phyloP scores from a whole-genome alignment of 2,888 invertebrate genomes.

The Rotaria socialis region DNA sequence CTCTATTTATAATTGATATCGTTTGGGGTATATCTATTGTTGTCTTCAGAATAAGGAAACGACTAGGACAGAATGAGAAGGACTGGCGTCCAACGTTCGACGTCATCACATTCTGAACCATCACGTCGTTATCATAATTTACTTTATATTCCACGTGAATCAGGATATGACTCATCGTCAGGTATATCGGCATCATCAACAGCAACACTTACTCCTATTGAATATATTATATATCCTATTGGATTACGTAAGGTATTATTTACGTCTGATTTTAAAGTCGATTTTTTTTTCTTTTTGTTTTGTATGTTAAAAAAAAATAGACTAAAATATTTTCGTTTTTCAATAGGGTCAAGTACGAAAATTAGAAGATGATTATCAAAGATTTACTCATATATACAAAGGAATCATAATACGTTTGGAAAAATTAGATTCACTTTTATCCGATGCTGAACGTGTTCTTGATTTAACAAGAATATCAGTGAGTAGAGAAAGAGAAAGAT shows the following conservation, averaged over 20 bases:
- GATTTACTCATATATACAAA: slow-evolving; percentile 25
- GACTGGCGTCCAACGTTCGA: background rate
- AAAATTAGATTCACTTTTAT: slow-evolving; percentile 10
- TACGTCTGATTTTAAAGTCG: too few relatives aligned
- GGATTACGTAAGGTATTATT: slow-evolving; percentile 16
- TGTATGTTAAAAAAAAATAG: too few relatives aligned
- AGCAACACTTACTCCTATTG: slow-evolving; percentile 22
- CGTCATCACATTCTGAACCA: slow-evolving; percentile 18
- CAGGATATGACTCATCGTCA: slow-evolving; percentile 22
- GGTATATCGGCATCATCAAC: background rate
- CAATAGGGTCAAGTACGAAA: slow-evolving; percentile 20
- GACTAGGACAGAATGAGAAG: background rate
- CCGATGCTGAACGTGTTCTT: slow-evolving; percentile 9
- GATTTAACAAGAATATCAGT: slow-evolving; percentile 22
- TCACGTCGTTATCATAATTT: slow-evolving; percentile 32
- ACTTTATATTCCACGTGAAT: slow-evolving; percentile 35
- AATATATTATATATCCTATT: slow-evolving; percentile 30
- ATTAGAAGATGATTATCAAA: slow-evolving; percentile 29
- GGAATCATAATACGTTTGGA: slow-evolving; percentile 13
- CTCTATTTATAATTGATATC: background rate
- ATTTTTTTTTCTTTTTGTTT: background rate
- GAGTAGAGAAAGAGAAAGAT: background rate
- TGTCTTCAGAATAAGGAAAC: slow-evolving; percentile 6
- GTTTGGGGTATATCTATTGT: background rate
- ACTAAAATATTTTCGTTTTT: background rate